Base-by-base conservation (phyloP, 2,888 invertebrate species). In the Sarcophaga subvicina region DNA sequence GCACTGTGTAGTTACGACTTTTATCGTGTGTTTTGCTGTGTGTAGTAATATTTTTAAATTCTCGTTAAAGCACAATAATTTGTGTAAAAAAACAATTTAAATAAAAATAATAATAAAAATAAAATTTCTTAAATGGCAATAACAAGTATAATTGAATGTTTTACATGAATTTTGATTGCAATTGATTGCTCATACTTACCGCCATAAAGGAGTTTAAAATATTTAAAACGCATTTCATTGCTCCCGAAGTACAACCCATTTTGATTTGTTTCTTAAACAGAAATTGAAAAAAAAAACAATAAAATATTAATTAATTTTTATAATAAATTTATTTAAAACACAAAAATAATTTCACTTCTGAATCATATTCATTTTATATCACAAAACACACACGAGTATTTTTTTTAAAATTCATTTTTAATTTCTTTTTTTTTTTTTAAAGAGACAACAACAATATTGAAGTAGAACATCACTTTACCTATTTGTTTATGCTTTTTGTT, bases 211-310 rank as follows among this genome's bases (percentile, higher is more conserved):
- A 89, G 71, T 91, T 91, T 37, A 91, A 86, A 8, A 88, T 83
- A 85, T 91, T 91, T 8, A 91, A 88, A 76, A 90, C 82, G 81
- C 89, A 90, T 90, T 91, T 91, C 71, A 91, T 88, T 59, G 88
- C 88, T 49, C 89, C 91, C 70, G 91, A 90, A 75, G 91, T 90
- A 83, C 90, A 91, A 17, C 91, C 92, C 91, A 91, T 91, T 54
- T 88, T 91, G 77, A 60, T 59, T 49, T 5, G 20, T 27, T 60
- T 71, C 67, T 67, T 76, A 14, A 59, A 73, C 63, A 80, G 64
- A 72, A 78, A 79, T 47, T 27, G 25, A 49, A 49, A 80, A 72
- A 27, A 27, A 59, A 71, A 45, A 47, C 64, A 49, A 22, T 4
- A 69, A 27, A 69, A 79, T 63, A 17, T 59, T 71, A 76, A 14